A percentile compares a stretch with the other conserved stretches of the same genome.
phyloP scores from a whole-genome alignment of 2,113 vertebrate genomes.

The Boleophthalmus pectinirostris region DNA sequence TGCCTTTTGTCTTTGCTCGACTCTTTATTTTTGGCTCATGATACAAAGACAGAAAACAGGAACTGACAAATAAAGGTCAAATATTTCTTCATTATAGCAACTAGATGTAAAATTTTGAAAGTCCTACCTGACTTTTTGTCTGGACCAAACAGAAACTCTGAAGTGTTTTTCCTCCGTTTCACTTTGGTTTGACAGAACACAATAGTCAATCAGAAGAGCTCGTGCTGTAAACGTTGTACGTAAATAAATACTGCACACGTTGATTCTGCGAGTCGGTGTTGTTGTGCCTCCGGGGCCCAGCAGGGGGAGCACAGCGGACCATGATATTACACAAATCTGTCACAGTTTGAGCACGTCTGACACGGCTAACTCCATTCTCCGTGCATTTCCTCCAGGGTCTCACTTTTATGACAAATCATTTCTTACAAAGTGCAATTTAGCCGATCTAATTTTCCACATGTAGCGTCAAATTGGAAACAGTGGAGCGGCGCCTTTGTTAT shows the following conservation, averaged over 20 bases:
- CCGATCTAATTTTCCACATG: not conserved
- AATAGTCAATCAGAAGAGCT: conserved; percentile 34
- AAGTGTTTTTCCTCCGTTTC: too few species aligned
- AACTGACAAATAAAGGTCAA: too few species aligned
- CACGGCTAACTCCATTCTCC: conserved; percentile 55
- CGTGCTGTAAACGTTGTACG: too few species aligned
- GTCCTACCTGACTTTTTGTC: too few species aligned
- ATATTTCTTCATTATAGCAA: too few species aligned
- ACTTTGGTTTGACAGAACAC: too few species aligned
- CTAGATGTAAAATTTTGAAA: too few species aligned
- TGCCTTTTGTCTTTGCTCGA: too few species aligned
- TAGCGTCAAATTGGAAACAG: not conserved
- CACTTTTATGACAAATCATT: conserved; percentile 56
- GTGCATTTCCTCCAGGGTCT: conserved; percentile 24
- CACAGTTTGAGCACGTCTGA: conserved; percentile 64
- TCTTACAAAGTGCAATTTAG: conserved; percentile 30
- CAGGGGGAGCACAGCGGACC: not conserved
- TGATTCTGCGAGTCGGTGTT: conserved; percentile 16
- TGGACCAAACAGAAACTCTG: too few species aligned
- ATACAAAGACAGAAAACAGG: too few species aligned
- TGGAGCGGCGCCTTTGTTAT: not conserved
- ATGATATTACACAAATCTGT: conserved; percentile 68
- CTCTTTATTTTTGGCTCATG: too few species aligned
- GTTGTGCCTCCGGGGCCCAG: conserved; percentile 17
- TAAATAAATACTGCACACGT: too few species aligned